phyloP scores from a whole-genome alignment of 2,113 vertebrate genomes.

The Perca schrenkii region DNA sequence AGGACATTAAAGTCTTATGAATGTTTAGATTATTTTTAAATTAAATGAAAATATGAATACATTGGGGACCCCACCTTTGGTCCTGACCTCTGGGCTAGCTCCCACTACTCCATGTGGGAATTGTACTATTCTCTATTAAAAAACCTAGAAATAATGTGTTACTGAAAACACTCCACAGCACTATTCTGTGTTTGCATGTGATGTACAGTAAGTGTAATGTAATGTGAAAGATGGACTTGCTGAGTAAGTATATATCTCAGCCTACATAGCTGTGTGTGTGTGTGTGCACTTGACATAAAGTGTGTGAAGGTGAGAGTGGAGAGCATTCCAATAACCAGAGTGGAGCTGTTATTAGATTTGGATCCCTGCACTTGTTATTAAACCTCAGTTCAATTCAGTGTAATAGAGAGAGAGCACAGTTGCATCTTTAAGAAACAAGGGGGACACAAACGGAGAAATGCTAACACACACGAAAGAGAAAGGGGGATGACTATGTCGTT shows the following conservation, averaged over 20 bases:
- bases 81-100: not conserved
- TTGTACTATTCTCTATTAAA: not conserved
- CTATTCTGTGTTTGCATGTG: not conserved
- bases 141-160: not conserved
- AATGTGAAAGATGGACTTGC: slow-evolving; percentile 20
- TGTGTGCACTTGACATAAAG: slow-evolving; percentile 33
- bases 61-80: not conserved
- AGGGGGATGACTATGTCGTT: not conserved
- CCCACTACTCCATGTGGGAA: not conserved
- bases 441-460: slow-evolving; percentile 41
- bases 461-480: not conserved
- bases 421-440: slow-evolving; percentile 68
- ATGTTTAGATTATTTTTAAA: not conserved
- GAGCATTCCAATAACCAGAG: slow-evolving; percentile 77
- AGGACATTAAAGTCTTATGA: not conserved
- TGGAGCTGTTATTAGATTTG: slow-evolving; percentile 78
- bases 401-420: slow-evolving; percentile 62
- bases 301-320: slow-evolving; percentile 59
- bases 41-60: not conserved
- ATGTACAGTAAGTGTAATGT: slow-evolving; percentile 18
- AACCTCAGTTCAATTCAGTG: slow-evolving; percentile 69
- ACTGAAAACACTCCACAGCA: not conserved
- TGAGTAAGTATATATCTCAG: slow-evolving; percentile 28
- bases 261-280: slow-evolving; percentile 8
- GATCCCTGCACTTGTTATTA: slow-evolving; percentile 77